These are phyloP conservation scores for Calypte anna DNA, from an alignment of 2,113 vertebrate species.

Conservation along the genomic window DNA sequence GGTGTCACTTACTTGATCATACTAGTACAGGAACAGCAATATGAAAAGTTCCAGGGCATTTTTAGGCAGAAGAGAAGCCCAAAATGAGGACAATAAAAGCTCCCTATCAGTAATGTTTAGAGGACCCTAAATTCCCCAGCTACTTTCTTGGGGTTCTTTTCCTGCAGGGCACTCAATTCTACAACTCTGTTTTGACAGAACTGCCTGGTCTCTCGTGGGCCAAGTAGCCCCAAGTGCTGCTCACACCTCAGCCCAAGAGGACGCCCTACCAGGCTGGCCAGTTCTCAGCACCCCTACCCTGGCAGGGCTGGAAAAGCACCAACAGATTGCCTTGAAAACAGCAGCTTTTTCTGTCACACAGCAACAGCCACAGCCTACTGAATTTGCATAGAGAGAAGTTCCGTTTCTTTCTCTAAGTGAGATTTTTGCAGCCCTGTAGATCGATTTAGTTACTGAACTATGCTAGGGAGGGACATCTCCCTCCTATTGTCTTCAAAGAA, in stretches of 20 bases:
- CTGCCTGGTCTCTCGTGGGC: neutral
- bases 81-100: neutral
- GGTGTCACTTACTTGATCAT: neutral
- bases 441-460: neutral
- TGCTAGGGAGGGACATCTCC: neutral
- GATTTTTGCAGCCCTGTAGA: neutral
- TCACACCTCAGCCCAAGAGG: too few relatives aligned
- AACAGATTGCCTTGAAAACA: neutral
- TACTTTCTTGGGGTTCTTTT: neutral
- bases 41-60: neutral
- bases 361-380: neutral
- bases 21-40: neutral
- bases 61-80: neutral
- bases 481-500: neutral
- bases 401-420: neutral
- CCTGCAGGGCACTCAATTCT: neutral
- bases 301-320: neutral
- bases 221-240: fast-evolving
- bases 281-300: neutral
- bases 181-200: neutral
- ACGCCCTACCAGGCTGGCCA: neutral
- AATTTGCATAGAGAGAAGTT: neutral
- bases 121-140: neutral
- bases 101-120: neutral
- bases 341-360: neutral